Conservation (phyloP, 2,888 invertebrate species). For the Acrobasis consociella region DNA sequence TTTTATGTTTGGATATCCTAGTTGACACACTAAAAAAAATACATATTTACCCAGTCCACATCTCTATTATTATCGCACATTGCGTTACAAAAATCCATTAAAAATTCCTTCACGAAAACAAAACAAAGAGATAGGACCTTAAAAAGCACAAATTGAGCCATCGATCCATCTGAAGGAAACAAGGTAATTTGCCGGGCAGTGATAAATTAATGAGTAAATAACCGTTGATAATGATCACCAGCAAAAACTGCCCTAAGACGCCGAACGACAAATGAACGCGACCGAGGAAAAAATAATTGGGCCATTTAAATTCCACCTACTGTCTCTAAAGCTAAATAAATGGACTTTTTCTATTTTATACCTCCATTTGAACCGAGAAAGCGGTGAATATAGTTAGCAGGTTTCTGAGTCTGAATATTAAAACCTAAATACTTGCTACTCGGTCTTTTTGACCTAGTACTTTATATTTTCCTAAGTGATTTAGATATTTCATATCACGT, state of each 20-base stretch:
- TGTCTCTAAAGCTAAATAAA: constrained; percentile 60
- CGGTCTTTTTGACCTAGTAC: too few species aligned
- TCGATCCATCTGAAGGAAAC: constrained; percentile 44
- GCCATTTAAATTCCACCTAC: constrained; percentile 61
- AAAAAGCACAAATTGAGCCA: constrained; percentile 45
- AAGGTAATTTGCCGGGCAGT: constrained; percentile 69
- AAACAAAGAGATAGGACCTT: constrained; percentile 14
- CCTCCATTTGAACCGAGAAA: constrained; percentile 21
- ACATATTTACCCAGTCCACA: too few species aligned
- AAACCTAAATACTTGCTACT: too few species aligned
- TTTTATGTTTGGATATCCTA: too few species aligned
- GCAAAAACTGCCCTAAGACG: constrained; percentile 54
- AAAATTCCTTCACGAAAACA: constrained; percentile 8
- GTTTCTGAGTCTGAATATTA: constrained; percentile 27
- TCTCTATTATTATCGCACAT: too few species aligned
- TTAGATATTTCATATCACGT: too few species aligned
- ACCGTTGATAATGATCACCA: constrained; percentile 69
- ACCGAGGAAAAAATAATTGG: constrained; percentile 65
- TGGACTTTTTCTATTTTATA: constrained; percentile 51
- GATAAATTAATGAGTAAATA: constrained; percentile 78
- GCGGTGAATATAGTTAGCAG: constrained; percentile 29
- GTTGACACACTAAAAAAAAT: too few species aligned
- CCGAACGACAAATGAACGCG: constrained; percentile 63
- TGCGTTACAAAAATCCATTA: neutral
- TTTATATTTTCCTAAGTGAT: too few species aligned